Evolutionary conservation across 2,797 vertebrate species (phyloP).

Genomic region (Ctenosaura bakeri): DNA sequence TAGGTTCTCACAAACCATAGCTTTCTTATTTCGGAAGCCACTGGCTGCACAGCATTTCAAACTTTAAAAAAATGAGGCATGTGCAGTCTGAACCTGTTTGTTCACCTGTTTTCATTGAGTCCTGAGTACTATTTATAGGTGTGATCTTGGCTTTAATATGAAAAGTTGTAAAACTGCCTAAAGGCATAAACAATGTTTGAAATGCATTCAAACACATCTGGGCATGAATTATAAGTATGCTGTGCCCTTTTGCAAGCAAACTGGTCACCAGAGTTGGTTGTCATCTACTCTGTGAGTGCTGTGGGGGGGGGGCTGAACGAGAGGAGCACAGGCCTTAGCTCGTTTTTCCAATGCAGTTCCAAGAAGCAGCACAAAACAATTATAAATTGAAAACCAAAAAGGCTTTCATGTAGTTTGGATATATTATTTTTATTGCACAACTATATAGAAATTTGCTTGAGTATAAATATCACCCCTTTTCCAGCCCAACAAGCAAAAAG

Average conservation of each 20-base stretch:
- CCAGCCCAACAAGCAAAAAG: not conserved
- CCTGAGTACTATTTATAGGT: slow-evolving; percentile 23
- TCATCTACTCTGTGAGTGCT: slow-evolving; percentile 31
- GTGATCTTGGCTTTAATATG: slow-evolving; percentile 38
- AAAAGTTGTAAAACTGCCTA: slow-evolving; percentile 56
- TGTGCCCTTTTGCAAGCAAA: slow-evolving; percentile 54
- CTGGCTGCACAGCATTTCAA: not conserved
- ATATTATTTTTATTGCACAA: slow-evolving; percentile 15
- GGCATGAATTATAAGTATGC: slow-evolving; percentile 59
- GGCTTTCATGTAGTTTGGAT: not conserved
- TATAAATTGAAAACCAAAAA: slow-evolving; percentile 32
- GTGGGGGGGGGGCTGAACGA: slow-evolving; percentile 38
- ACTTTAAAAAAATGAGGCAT: not conserved
- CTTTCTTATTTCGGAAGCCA: not conserved
- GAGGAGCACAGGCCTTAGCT: slow-evolving; percentile 40
- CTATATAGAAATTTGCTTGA: not conserved
- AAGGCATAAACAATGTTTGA: slow-evolving; percentile 61
- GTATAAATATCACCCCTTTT: not conserved
- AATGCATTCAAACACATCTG: slow-evolving; percentile 47
- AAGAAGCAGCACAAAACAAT: slow-evolving; percentile 49
- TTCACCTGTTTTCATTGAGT: slow-evolving; percentile 1
- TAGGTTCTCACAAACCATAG: not conserved
- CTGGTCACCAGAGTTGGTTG: slow-evolving; percentile 53
- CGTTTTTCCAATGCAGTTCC: slow-evolving; percentile 25
- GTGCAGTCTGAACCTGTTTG: slow-evolving; percentile 22